A percentile compares a stretch with the other conserved stretches of the same genome.
Conservation (phyloP, 2,888 invertebrate genomes). For the Aelia acuminata region DNA sequence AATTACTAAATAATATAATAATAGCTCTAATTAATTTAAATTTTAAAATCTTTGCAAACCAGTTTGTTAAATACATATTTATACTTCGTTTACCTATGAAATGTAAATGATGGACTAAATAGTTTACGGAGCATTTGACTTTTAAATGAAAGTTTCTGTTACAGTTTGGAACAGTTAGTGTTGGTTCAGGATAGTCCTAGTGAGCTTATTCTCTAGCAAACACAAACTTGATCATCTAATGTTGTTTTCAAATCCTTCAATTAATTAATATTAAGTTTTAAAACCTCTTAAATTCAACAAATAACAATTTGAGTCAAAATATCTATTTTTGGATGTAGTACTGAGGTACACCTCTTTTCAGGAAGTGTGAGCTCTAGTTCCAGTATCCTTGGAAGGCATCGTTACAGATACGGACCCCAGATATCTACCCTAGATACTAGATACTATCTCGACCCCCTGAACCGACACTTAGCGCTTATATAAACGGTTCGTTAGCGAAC, state of each 20-base stretch:
- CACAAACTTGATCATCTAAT: background rate
- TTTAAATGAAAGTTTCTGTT: conserved; percentile 45
- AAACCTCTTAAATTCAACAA: background rate
- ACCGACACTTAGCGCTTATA: conserved; percentile 13
- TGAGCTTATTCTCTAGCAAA: background rate
- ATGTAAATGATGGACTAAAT: conserved; percentile 17
- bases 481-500: conserved; percentile 46
- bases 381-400: background rate
- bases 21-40: too few relatives aligned
- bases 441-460: background rate
- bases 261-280: background rate
- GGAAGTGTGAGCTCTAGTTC: background rate
- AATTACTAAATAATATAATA: too few relatives aligned
- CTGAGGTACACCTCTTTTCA: background rate
- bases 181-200: background rate
- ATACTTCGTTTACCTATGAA: conserved; percentile 28
- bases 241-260: background rate
- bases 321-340: too few relatives aligned
- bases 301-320: background rate
- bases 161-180: background rate
- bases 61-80: conserved; percentile 20
- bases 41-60: too few relatives aligned
- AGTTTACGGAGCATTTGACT: background rate
- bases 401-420: background rate
- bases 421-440: background rate